Base-by-base conservation (phyloP, 2,888 invertebrate species). In the Acleris emargana region DNA sequence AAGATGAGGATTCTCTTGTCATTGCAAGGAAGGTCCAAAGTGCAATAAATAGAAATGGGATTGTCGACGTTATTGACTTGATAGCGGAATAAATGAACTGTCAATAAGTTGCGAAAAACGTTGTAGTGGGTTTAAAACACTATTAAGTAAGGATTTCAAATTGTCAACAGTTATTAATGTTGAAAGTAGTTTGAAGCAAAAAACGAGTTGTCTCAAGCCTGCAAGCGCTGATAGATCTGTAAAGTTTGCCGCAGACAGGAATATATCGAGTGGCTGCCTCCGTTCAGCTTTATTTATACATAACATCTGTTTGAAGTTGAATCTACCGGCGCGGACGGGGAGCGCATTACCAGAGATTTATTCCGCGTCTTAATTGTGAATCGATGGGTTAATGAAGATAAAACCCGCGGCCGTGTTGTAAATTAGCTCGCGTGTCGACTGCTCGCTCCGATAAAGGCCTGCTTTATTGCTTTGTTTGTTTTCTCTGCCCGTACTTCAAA, bases 331-430 rank as follows among this genome's bases (percentile, higher is more conserved):
- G 89, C 83, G 87, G 88, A 88, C 89, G 88, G 87, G 84, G 88
- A 87, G 89, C 88, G 87, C 91, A 91, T 91, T 91, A 90, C 91
- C 80, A 84, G 87, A 91, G 91, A 91, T 92, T 92, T 92, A 92
- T 92, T 87, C 89, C 84, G 88, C 90, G 92, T 91, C 92, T 92
- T 92, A 92, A 92, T 92, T 92, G 92, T 90, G 91, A 91, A 91
- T 91, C 91, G 92, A 92, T 92, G 91, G 92, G 91, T 91, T 92
- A 92, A 92, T 92, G 92, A 92, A 92, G 92, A 92, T 92, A 92
- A 92, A 92, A 91, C 91, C 89, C 87, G 88, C 87, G 91, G 90
- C 88, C 83, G 89, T 91, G 91, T 91, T 89, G 91, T 92, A 91
- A 92, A 92, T 92, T 92, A 91, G 91, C 90, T 91, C 87, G 91